Evolutionary conservation across 2,113 vertebrate genomes (phyloP).

Genomic region (Hiodon tergisus): DNA sequence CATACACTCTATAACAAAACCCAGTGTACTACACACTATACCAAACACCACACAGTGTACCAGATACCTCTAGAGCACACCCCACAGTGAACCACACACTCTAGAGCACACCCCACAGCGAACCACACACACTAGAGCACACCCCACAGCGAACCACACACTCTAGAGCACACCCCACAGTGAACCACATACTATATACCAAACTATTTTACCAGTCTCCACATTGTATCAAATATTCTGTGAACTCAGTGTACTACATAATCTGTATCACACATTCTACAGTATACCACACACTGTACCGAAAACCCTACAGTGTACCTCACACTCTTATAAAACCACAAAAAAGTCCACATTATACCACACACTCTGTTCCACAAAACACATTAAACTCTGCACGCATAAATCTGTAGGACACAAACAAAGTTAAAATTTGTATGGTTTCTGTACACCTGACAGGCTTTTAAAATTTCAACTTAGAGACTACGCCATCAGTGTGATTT

Average conservation of each 20-base stretch:
- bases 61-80: slow-evolving; percentile 32
- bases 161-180: neutral
- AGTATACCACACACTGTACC: neutral
- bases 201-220: neutral
- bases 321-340: neutral
- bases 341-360: neutral
- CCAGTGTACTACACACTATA: no score
- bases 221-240: neutral
- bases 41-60: no score
- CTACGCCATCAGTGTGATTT: neutral
- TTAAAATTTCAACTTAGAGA: slow-evolving; percentile 6
- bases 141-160: slow-evolving; percentile 13
- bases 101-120: slow-evolving; percentile 1
- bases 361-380: neutral
- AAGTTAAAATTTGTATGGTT: neutral
- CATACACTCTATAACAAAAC: no score
- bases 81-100: neutral
- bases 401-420: neutral
- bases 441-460: neutral
- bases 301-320: no score
- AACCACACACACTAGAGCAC: neutral
- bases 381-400: no score
- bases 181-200: neutral
- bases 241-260: no score
- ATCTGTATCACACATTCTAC: neutral